A percentile compares a stretch with the other conserved stretches of the same genome.
Evolutionary conservation across 2,888 invertebrate species (phyloP).

Genomic region (Plagodis pulveraria): DNA sequence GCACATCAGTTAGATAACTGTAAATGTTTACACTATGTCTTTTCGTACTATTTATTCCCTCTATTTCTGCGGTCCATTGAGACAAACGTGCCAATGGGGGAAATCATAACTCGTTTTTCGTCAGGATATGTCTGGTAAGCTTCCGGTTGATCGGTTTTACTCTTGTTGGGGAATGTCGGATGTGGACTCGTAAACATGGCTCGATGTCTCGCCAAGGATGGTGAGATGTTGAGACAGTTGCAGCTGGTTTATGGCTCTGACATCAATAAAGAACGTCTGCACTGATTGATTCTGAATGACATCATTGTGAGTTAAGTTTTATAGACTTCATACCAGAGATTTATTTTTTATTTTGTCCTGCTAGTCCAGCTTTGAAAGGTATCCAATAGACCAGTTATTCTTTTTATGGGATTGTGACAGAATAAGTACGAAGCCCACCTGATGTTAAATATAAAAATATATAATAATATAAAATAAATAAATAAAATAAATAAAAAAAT

Average conservation of each 20-base stretch:
- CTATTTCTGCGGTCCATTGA: constrained; percentile 60
- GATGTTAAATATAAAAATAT: too few relatives aligned
- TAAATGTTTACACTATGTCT: constrained; percentile 18
- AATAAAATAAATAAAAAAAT: too few relatives aligned
- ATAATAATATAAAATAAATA: too few relatives aligned
- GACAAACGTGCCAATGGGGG: constrained; percentile 43
- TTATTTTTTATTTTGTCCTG: too few relatives aligned
- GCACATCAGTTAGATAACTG: background rate
- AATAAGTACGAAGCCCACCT: too few relatives aligned
- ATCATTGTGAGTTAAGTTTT: too few relatives aligned
- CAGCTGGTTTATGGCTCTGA: background rate
- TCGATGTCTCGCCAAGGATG: too few relatives aligned
- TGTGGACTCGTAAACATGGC: constrained; percentile 9
- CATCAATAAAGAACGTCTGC: background rate
- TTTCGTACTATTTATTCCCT: constrained; percentile 62
- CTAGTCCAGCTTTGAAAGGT: too few relatives aligned
- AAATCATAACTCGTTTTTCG: constrained; percentile 44
- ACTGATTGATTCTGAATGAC: background rate
- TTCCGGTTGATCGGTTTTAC: constrained; percentile 21
- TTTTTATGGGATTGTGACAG: too few relatives aligned
- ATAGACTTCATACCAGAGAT: too few relatives aligned
- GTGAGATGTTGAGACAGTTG: background rate
- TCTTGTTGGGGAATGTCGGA: constrained; percentile 17
- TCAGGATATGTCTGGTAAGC: constrained; percentile 30
- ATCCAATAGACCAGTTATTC: too few relatives aligned